These are phyloP conservation scores for Hedya salicella DNA, from an alignment of 2,888 invertebrate genomes.

Conservation along the genomic window DNA sequence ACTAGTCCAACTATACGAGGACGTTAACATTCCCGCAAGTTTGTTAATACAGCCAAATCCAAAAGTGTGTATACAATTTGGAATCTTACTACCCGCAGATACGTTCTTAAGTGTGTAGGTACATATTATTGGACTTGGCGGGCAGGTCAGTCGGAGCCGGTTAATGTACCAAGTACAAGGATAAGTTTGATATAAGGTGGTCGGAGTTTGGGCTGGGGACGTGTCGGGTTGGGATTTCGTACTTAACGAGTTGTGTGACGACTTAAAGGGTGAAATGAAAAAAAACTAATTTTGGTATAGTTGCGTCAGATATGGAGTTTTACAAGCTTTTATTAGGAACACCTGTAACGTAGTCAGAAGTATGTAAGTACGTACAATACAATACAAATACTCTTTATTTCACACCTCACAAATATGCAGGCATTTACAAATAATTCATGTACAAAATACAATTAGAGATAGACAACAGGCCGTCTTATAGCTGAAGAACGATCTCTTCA, in stretches of 20 bases:
- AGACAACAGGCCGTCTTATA: no score
- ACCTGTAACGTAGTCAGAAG: no score
- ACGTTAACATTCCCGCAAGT: constrained; percentile 36
- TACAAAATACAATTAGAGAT: no score
- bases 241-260: constrained; percentile 13
- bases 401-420: no score
- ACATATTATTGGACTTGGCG: not conserved
- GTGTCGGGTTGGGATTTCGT: constrained; percentile 16
- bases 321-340: no score
- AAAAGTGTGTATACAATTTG: constrained; percentile 15
- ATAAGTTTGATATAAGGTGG: constrained; percentile 36
- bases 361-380: no score
- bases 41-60: constrained; percentile 14
- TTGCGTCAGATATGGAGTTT: not conserved
- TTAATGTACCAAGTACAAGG: constrained; percentile 38
- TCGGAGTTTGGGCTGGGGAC: constrained; percentile 22
- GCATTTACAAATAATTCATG: no score
- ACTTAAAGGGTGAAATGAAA: not conserved
- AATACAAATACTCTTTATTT: no score
- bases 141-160: constrained; percentile 30
- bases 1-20: constrained; percentile 18
- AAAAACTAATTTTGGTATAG: not conserved
- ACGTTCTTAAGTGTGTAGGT: constrained; percentile 6
- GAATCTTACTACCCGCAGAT: not conserved
- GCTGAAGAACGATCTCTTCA: no score